Conservation (phyloP, 1,140 invertebrate genomes). For the Drosophila fuyamai region DNA sequence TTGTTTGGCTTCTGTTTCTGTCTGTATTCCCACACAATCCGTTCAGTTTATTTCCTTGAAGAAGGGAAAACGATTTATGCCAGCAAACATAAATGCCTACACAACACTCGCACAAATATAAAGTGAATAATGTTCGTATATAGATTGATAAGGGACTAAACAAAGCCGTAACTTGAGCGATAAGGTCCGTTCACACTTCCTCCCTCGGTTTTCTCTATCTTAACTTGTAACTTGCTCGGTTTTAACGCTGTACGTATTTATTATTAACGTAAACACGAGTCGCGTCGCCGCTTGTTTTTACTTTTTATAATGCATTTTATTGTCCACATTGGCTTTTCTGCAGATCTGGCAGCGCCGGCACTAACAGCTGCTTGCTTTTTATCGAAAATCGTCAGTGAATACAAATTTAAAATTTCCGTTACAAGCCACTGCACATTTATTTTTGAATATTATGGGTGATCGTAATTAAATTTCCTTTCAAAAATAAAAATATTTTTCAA, state of each 20-base stretch:
- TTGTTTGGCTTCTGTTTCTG: constrained; percentile 39
- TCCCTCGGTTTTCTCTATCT: neutral
- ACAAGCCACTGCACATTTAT: neutral
- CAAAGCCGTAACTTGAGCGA: constrained; percentile 15
- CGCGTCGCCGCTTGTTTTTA: neutral
- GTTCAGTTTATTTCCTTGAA: constrained; percentile 11
- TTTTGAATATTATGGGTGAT: too few species aligned
- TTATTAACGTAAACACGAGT: constrained; percentile 5
- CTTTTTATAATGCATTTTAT: constrained; percentile 19
- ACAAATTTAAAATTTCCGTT: constrained; percentile 1
- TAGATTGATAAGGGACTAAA: constrained; percentile 33
- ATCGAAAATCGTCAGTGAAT: neutral
- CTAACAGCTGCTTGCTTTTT: neutral
- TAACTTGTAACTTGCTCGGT: neutral
- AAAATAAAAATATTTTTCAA: too few species aligned
- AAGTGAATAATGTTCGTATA: constrained; percentile 19
- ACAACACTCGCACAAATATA: constrained; percentile 1
- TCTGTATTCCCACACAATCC: constrained; percentile 21
- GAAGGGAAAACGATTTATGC: constrained; percentile 14
- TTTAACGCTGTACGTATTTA: neutral
- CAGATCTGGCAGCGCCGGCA: constrained; percentile 2
- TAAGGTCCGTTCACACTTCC: constrained; percentile 10
- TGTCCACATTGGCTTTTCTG: neutral
- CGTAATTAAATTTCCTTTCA: too few species aligned
- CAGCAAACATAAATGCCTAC: constrained; percentile 23